Percentiles rank a stretch among this genome's conserved stretches.
Conservation (phyloP, 2,797 vertebrate species). For the Thamnophis elegans region DNA sequence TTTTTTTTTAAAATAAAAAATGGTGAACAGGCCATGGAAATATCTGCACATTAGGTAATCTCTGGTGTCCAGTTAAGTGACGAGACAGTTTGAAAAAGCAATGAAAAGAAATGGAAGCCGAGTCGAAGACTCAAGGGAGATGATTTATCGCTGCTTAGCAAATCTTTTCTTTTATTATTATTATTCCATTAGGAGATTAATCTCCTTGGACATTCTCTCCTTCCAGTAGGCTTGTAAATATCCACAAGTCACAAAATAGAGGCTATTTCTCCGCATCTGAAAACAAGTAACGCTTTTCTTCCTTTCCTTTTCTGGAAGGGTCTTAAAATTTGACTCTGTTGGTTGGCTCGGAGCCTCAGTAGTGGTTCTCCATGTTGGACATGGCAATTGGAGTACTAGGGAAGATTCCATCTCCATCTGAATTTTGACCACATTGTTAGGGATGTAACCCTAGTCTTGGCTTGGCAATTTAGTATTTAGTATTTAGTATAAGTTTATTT, state of each 20-base stretch:
- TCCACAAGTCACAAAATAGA: not conserved
- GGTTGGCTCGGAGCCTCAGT: not conserved
- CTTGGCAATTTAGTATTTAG: too few relatives aligned
- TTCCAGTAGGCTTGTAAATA: not conserved
- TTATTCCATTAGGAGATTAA: not conserved
- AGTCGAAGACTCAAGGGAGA: not conserved
- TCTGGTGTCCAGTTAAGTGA: not conserved
- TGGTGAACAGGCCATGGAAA: constrained; percentile 29
- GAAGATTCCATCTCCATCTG: not conserved
- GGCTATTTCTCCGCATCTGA: not conserved
- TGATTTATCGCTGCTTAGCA: not conserved
- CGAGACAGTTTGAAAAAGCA: not conserved
- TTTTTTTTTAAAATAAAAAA: not conserved
- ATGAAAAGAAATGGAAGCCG: not conserved
- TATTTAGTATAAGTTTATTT: too few relatives aligned
- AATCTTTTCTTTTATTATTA: not conserved
- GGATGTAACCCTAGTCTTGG: too few relatives aligned
- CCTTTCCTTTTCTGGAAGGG: not conserved
- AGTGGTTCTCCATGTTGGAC: not conserved
- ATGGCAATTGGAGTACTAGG: not conserved
- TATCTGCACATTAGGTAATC: not conserved
- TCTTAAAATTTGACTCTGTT: not conserved
- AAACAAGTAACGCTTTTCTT: not conserved
- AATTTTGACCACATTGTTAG: too few relatives aligned
- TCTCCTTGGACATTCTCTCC: not conserved